These are phyloP conservation scores for Lethenteron reissneri DNA, from an alignment of 2,113 vertebrate species.

Conservation along the genomic window DNA sequence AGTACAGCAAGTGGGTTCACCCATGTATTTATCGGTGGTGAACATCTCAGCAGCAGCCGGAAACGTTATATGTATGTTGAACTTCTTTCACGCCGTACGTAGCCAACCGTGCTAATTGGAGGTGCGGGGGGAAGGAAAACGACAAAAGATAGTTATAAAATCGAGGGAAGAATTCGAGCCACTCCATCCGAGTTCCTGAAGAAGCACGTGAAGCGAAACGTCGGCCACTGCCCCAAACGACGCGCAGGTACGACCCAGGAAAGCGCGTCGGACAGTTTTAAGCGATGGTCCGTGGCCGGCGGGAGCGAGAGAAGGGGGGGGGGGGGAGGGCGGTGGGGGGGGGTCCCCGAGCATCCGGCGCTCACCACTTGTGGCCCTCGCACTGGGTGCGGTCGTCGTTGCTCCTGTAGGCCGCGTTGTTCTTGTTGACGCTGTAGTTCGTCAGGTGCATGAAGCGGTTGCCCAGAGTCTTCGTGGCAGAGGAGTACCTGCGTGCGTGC, in stretches of 20 bases:
- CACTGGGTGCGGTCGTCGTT: constrained; percentile 66
- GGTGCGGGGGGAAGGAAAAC: no score
- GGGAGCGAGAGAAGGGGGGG: background rate
- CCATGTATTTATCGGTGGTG: no score
- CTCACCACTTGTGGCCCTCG: constrained; percentile 89
- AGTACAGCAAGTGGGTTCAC: no score
- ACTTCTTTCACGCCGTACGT: no score
- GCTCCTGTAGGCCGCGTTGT: constrained; percentile 58
- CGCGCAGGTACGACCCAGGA: background rate
- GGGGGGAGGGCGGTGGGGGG: background rate
- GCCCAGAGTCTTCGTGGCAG: constrained; percentile 67
- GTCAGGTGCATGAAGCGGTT: constrained; percentile 97
- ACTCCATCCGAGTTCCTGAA: background rate
- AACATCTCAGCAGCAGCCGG: no score
- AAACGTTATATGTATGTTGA: no score
- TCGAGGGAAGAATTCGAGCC: no score
- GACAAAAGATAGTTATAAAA: no score
- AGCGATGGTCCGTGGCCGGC: background rate
- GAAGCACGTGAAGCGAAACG: background rate
- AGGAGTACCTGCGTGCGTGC: constrained; percentile 43
- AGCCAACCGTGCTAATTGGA: no score
- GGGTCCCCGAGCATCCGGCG: background rate
- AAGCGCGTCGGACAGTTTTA: background rate
- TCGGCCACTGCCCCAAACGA: background rate
- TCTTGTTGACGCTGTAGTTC: constrained; percentile 97